Conservation (phyloP, 2,888 invertebrate genomes). For the Pristionchus entomophagus region DNA sequence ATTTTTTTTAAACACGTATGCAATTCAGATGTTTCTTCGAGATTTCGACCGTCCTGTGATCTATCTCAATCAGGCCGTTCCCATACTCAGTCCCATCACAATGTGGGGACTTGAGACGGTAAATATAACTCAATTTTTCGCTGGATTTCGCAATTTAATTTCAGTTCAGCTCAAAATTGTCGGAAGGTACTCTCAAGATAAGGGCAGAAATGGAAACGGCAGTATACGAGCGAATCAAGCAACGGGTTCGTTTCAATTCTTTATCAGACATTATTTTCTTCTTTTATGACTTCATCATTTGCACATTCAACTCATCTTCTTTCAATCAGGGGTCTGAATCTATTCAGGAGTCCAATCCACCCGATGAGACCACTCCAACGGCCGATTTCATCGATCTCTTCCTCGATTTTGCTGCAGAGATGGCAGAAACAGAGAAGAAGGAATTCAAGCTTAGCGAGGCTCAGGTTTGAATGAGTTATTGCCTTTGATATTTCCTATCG, state of each 20-base stretch:
- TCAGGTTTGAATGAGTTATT: not conserved
- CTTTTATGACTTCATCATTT: too few relatives aligned
- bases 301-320: too few relatives aligned
- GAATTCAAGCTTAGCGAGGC: slow-evolving; percentile 42
- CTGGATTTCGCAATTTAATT: not conserved
- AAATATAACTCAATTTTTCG: not conserved
- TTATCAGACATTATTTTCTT: too few relatives aligned
- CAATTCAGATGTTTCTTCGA: slow-evolving; percentile 16
- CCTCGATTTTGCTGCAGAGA: slow-evolving; percentile 61
- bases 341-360: slow-evolving; percentile 16
- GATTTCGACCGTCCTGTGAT: slow-evolving; percentile 21
- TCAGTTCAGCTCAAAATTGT: not conserved
- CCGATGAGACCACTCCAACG: not conserved
- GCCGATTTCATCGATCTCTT: slow-evolving; percentile 68
- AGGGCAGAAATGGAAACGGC: not conserved
- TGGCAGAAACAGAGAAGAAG: not conserved
- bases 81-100: not conserved
- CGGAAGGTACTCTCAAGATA: not conserved
- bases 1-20: too few relatives aligned
- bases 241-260: slow-evolving; percentile 1
- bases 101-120: not conserved
- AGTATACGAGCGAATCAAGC: not conserved
- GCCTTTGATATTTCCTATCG: not conserved
- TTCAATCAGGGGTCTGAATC: too few relatives aligned
- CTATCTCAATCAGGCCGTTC: not conserved